Evolutionary conservation across 1,140 invertebrate species (phyloP).

Genomic region (Bombus pascuorum): DNA sequence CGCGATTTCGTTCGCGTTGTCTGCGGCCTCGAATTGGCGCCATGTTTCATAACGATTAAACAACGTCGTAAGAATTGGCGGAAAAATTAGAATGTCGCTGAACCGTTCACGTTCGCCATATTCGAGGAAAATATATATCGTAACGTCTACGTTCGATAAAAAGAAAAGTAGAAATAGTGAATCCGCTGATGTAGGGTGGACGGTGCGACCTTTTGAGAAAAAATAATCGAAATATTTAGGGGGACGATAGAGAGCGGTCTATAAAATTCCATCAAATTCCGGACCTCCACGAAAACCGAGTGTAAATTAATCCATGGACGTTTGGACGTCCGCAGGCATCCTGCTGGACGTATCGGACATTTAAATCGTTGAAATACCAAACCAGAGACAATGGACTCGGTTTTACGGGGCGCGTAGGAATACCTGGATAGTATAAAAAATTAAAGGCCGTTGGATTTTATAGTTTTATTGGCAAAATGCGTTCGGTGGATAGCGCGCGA

Average conservation of each 20-base stretch:
- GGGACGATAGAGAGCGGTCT: background rate
- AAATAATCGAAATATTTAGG: constrained; percentile 53
- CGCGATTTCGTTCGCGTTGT: no score
- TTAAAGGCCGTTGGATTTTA: constrained; percentile 33
- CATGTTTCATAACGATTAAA: no score
- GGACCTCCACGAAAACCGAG: constrained; percentile 48
- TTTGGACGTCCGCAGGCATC: constrained; percentile 32
- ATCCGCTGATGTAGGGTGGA: background rate
- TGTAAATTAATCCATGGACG: constrained; percentile 68
- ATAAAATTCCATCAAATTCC: constrained; percentile 71
- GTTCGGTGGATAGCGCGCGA: background rate
- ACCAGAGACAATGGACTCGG: constrained; percentile 47
- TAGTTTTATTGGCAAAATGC: constrained; percentile 25
- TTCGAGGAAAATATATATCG: background rate
- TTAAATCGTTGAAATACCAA: constrained; percentile 59
- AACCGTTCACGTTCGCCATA: background rate
- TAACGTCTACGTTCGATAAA: background rate
- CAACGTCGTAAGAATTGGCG: no score
- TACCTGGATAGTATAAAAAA: constrained; percentile 29
- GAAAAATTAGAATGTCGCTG: no score
- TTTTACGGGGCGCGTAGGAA: constrained; percentile 44
- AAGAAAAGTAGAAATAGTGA: background rate
- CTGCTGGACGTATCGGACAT: constrained; percentile 22
- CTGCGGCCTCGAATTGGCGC: no score
- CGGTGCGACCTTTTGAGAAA: constrained; percentile 15